Percentiles rank a stretch among this genome's conserved stretches.
Evolutionary conservation across 2,797 vertebrate species (phyloP).

Genomic region (Carapus acus): DNA sequence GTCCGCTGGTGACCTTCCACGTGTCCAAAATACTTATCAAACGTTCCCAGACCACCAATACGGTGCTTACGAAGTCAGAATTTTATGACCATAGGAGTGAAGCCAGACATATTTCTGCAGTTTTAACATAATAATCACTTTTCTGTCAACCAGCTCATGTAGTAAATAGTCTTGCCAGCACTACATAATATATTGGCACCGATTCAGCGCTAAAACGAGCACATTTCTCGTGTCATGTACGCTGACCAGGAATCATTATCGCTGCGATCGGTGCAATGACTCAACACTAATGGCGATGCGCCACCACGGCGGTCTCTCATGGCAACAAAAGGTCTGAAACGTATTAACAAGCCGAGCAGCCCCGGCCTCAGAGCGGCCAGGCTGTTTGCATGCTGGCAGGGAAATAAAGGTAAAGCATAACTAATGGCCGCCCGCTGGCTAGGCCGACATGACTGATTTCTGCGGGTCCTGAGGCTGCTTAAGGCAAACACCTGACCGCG

Average conservation of each 20-base stretch:
- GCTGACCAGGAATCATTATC: background rate
- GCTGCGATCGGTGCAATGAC: background rate
- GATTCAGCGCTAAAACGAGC: background rate
- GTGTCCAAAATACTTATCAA: background rate
- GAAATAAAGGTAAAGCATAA: background rate
- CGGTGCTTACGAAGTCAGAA: no score
- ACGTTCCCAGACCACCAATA: background rate
- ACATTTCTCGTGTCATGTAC: constrained; percentile 1
- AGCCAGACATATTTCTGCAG: no score
- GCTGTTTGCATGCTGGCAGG: background rate
- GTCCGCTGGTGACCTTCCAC: background rate
- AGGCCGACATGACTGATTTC: constrained; percentile 30
- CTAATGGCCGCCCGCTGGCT: constrained; percentile 30
- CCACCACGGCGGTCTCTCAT: background rate
- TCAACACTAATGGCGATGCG: constrained; percentile 3
- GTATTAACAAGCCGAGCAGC: constrained; percentile 14
- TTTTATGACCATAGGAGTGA: no score
- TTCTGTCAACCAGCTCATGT: background rate
- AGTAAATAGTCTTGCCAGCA: background rate
- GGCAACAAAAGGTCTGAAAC: constrained; percentile 1
- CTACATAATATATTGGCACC: background rate
- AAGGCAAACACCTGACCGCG: constrained; percentile 58
- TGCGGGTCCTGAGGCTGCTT: constrained; percentile 53
- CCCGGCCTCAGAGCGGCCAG: constrained; percentile 3
- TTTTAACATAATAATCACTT: no score